Conservation (phyloP, 2,797 vertebrate species). For the Gymnoscopelus braueri region DNA sequence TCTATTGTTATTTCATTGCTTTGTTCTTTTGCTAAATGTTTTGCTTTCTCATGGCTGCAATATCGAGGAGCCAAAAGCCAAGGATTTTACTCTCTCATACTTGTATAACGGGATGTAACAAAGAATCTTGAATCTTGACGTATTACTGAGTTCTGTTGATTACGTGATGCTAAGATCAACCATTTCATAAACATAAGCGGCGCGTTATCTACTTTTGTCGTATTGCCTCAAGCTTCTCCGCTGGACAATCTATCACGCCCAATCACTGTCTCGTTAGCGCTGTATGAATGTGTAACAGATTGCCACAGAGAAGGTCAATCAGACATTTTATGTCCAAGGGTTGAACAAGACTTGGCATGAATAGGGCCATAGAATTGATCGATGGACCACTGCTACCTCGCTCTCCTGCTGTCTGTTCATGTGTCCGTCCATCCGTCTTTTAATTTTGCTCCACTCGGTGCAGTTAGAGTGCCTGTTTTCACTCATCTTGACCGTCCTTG, state of each 20-base stretch:
- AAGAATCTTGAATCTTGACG: too few species aligned
- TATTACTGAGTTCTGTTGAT: not conserved
- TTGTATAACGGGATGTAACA: too few species aligned
- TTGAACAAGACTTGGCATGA: constrained; percentile 37
- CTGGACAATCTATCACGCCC: constrained; percentile 22
- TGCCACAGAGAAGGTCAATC: constrained; percentile 51
- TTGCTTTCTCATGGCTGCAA: too few species aligned
- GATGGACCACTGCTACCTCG: constrained; percentile 25
- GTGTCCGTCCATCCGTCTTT: constrained; percentile 16
- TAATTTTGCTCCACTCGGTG: constrained; percentile 1
- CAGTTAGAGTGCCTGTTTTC: constrained; percentile 19
- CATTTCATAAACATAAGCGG: not conserved
- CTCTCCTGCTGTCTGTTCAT: constrained; percentile 28
- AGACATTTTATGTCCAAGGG: constrained; percentile 34
- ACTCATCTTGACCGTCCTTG: not conserved
- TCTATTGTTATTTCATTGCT: too few species aligned
- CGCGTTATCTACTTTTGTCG: constrained; percentile 6
- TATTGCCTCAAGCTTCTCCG: not conserved
- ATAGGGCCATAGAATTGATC: constrained; percentile 36
- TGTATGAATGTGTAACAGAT: constrained; percentile 25
- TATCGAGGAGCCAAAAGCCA: too few species aligned
- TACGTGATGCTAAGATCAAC: not conserved
- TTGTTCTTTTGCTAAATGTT: too few species aligned
- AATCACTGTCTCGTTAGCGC: constrained; percentile 37
- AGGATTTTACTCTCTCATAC: too few species aligned